Evolutionary conservation across 2,797 vertebrate species (phyloP), one percentile per base, ranked within the genome.

Genomic region (Tiaroga cobitis): DNA sequence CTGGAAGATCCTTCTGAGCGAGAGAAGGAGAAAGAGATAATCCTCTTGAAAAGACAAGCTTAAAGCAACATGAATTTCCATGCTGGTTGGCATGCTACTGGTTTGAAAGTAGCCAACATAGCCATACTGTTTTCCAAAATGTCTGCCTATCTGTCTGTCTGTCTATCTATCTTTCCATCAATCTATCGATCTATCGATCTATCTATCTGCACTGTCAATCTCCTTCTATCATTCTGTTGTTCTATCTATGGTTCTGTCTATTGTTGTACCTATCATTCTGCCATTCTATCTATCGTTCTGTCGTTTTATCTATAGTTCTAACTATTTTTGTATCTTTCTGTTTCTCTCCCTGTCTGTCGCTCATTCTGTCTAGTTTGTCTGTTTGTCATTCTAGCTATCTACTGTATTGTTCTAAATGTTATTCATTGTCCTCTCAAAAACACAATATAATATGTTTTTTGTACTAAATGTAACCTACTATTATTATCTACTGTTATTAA

Each of bases 1-100:
- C 49, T 32, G 19, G 18, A 77, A 29, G 54, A 75, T 24, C 63
- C 10, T 29, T 39, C n/a, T 0, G 15, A 61, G 21, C 9, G 37
- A 81, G 70, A 72, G 51, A 81, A 10, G 13, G 54, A 80, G 84
- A 70, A 26, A 43, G 15, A 59, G 74, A 79, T n/a, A 72, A 81
- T 56, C 49, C 24, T 29, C 21, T 46, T 24, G 29, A 51, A 68
- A 68, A 51, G 63, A 51, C 46, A 18, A n/a, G 43, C 43, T 51
- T 68, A 51, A 29, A 37, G 29, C 29, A 51, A 34, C 34, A 69
- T 21, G 26, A 54, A 75, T 75, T 51, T 75, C 9, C 16, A 3
- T 75, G 73, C 49, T 81, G 67, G 34, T 32, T 59, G 11, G 39
- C 10, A 59, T 5, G 2, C 56, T 59, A 63, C 81, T 73, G 37